phyloP scores from a whole-genome alignment of 2,888 invertebrate genomes.

The Caenorhabditis sp. region DNA sequence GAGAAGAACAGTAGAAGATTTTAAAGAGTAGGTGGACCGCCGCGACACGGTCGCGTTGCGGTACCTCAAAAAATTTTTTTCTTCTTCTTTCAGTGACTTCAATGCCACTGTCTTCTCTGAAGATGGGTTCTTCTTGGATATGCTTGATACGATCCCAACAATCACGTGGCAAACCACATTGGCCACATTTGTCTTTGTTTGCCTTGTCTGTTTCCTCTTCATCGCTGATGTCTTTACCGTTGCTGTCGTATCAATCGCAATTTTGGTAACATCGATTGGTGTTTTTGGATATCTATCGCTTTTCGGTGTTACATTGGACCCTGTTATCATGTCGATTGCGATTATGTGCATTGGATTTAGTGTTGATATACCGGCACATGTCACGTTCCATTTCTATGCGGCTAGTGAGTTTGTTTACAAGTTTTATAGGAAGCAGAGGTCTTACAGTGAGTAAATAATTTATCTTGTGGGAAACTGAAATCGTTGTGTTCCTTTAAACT shows the following conservation, averaged over 20 bases:
- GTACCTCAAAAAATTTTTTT: too few species aligned
- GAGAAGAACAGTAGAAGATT: conserved; percentile 42
- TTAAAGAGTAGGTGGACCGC: conserved; percentile 31
- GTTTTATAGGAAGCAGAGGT: too few species aligned
- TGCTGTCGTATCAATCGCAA: conserved; percentile 35
- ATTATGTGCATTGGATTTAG: conserved; percentile 51
- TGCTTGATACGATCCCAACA: conserved; percentile 52
- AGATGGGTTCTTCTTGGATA: conserved; percentile 55
- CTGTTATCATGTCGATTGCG: conserved; percentile 41
- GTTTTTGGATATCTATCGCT: conserved; percentile 43
- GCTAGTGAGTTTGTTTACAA: conserved; percentile 40
- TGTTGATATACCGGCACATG: conserved; percentile 51
- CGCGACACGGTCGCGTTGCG: too few species aligned
- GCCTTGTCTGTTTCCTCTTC: conserved; percentile 39
- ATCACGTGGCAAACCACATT: conserved; percentile 49
- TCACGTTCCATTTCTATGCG: conserved; percentile 47
- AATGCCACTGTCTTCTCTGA: conserved; percentile 55
- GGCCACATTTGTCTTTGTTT: conserved; percentile 39
- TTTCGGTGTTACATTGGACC: conserved; percentile 42
- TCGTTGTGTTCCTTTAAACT: too few species aligned
- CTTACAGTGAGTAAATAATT: too few species aligned
- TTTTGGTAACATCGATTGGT: conserved; percentile 35
- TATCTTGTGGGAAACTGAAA: too few species aligned
- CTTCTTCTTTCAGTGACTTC: conserved; percentile 46
- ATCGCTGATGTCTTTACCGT: conserved; percentile 37